phyloP scores from a whole-genome alignment of 1,140 invertebrate species.

The Wasmannia auropunctata region DNA sequence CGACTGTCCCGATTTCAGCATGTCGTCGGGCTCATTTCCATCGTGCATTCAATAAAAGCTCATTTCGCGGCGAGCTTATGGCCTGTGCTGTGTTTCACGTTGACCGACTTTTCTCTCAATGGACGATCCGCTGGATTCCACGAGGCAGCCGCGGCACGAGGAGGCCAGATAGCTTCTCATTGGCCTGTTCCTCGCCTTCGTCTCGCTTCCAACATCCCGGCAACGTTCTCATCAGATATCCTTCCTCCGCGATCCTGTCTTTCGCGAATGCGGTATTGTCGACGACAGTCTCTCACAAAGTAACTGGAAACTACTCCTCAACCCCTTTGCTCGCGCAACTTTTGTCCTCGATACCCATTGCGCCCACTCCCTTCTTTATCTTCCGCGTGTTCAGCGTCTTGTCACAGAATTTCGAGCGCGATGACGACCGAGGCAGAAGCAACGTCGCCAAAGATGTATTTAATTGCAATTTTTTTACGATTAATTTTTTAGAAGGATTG shows the following conservation, averaged over 20 bases:
- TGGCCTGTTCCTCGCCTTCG: constrained; percentile 9
- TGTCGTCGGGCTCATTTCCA: constrained; percentile 23
- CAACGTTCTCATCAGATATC: constrained; percentile 66
- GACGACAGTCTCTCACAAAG: constrained; percentile 67
- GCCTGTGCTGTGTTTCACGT: constrained; percentile 35
- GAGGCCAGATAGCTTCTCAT: constrained; percentile 35
- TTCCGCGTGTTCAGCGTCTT: constrained; percentile 6
- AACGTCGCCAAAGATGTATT: not conserved
- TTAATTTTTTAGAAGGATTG: not conserved
- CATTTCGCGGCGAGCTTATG: constrained; percentile 46
- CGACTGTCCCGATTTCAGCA: constrained; percentile 51
- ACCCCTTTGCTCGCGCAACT: not conserved
- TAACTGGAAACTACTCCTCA: constrained; percentile 55
- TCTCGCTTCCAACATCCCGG: constrained; percentile 29
- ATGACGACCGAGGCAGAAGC: not conserved
- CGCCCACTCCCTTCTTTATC: not conserved
- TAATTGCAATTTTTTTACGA: not conserved
- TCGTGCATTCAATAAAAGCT: constrained; percentile 55
- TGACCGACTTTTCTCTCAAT: constrained; percentile 74
- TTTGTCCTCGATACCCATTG: constrained; percentile 1
- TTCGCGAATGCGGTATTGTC: constrained; percentile 65
- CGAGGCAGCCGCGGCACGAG: not conserved
- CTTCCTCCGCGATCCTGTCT: constrained; percentile 62
- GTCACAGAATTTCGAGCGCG: constrained; percentile 10
- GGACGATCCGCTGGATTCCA: constrained; percentile 64